Base-by-base conservation (phyloP, 2,113 vertebrate species). In the Cyanocitta stelleri region DNA sequence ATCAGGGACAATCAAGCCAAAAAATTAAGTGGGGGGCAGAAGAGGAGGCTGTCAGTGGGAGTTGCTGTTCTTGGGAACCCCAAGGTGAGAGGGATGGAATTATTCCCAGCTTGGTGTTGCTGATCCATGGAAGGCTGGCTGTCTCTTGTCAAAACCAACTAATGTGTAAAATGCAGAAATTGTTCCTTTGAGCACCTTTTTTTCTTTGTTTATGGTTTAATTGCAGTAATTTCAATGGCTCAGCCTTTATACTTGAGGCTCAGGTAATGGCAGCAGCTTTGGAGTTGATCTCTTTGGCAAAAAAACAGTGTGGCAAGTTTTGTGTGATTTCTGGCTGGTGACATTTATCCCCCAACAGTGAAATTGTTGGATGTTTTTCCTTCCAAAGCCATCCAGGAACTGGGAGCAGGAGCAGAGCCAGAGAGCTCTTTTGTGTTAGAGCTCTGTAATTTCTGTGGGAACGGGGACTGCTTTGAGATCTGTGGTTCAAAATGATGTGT, bases 1-100 rank as follows among this genome's bases (percentile, higher is more conserved):
- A 99, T 99, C 89, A 99, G 98, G 98, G 98, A 98, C 17, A 99
- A 99, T 64, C 99, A 99, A 94, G 99, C 99, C 26, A 99, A 99
- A 92, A 99, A 99, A 68, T 92, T 99, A 78, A 99, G 99, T 29
- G 98, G 98, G 75, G 99, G 99, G 48, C 99, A 99, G 79, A 99
- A 99, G 89, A 98, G 99, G 96, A 99, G 99, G 72, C 98, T 99
- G 26, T 99, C 99, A 0, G 98, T 99, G 97, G 99, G 98, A 85
- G 98, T 99, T 73, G 99, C 99, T 91, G 98, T 99, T 77, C 98
- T 99, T 3, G 99, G 99, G 59, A 98, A 99, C 92, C 99, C 99
- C 11, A 99, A 99, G 98, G 99, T 99, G 97, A 88, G 91, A 35
- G 27, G 5, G 48, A 2, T 23, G 58, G 33, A 33, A 35, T 8